Conservation (phyloP, 2,888 invertebrate species). For the Artemia sinica region DNA sequence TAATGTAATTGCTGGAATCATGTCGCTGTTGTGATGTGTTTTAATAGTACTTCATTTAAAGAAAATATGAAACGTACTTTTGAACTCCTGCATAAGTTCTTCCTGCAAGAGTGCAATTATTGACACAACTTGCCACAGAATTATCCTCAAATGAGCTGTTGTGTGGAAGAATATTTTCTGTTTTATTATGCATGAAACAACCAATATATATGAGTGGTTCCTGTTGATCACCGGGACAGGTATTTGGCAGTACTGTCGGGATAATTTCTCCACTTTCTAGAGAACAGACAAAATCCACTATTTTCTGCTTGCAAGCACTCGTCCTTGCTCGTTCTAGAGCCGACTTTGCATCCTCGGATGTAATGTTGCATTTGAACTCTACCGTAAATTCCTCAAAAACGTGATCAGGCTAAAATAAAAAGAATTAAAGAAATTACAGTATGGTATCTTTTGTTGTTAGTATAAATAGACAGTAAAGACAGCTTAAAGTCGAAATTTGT, state of each 20-base stretch:
- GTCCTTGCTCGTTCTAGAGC: background rate
- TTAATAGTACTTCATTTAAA: no score
- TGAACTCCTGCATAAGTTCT: background rate
- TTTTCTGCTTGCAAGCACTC: background rate
- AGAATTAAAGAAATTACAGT: no score
- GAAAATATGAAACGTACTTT: no score
- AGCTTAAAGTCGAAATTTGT: no score
- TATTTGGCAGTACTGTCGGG: background rate
- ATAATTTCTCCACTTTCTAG: background rate
- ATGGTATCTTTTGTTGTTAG: no score
- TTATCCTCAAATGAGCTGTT: background rate
- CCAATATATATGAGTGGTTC: background rate
- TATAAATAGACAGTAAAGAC: no score
- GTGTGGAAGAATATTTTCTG: background rate
- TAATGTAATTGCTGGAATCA: no score
- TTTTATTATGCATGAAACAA: background rate
- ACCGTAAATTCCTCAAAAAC: no score
- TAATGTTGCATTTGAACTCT: background rate
- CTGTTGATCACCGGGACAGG: constrained; percentile 5
- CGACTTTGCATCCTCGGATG: background rate
- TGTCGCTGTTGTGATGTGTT: no score
- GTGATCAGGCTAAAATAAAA: no score
- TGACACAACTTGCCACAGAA: background rate
- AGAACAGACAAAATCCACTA: background rate
- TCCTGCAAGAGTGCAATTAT: background rate